Evolutionary conservation across 2,797 vertebrate species (phyloP).

Genomic region (Malurus splendens): DNA sequence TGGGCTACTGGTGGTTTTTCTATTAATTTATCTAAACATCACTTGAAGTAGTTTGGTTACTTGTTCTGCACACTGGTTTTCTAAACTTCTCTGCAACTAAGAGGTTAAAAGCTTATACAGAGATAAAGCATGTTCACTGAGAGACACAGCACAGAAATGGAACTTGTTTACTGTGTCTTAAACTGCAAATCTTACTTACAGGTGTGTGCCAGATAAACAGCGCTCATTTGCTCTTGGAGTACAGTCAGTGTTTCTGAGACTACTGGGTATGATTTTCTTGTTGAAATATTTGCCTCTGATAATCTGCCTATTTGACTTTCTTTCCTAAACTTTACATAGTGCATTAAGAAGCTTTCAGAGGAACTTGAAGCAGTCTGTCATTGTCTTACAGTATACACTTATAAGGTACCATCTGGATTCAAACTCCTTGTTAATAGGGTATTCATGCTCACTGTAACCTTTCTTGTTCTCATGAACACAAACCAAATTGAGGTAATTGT

Average conservation of each 20-base stretch:
- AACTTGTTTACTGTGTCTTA: background rate
- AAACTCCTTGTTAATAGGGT: background rate
- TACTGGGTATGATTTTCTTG: constrained; percentile 68
- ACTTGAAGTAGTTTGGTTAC: background rate
- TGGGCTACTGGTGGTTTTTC: background rate
- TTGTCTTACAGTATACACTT: background rate
- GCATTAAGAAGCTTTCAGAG: background rate
- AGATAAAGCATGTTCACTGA: background rate
- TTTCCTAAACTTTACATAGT: background rate
- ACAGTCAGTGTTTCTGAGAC: constrained; percentile 71
- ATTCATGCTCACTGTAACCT: background rate
- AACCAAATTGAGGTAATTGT: background rate
- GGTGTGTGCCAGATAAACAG: constrained; percentile 75
- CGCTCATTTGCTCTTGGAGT: constrained; percentile 77
- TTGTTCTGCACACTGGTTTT: background rate
- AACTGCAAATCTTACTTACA: constrained; percentile 37
- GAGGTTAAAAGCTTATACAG: background rate
- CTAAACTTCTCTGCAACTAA: background rate
- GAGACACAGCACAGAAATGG: background rate
- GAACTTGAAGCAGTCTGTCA: background rate
- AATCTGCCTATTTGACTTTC: background rate
- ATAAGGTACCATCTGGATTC: background rate
- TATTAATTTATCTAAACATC: background rate
- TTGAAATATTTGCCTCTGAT: background rate
- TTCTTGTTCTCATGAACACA: background rate